Base-by-base conservation (phyloP, 2,113 vertebrate genomes). In the Setophaga coronata region DNA sequence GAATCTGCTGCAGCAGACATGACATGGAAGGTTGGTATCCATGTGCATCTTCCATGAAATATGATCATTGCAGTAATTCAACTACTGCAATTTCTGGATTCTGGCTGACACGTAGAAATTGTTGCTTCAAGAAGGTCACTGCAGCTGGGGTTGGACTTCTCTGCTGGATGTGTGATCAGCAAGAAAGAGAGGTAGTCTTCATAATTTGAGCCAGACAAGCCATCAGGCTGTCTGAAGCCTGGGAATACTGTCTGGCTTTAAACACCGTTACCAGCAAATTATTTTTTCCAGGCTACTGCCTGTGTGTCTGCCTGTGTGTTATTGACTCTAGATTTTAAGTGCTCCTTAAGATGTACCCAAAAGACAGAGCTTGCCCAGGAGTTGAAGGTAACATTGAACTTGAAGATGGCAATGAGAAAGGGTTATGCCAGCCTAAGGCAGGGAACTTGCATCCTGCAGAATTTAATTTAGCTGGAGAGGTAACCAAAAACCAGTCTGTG, bases 131-230 rank as follows among this genome's bases (percentile, higher is more conserved):
- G 78, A 93, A 90, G 25, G 20, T 36, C 86, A 18, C 25, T 89
- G n/a, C 1, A 47, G 24, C 0, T 5, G 24, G 7, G 1, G 1
- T 9, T 79, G 31, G 23, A 53, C 8, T 51, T 3, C 28, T 71
- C 36, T 79, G 36, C 36, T 61, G 82, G 12, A 29, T 38, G 29
- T 42, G 12, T 4, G 1, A 50, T 21, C 0, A 3, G 17, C 20
- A 15, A 72, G 23, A 79, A 2, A 86, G 45, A 82, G 74, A 28
- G 9, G 33, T 42, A 61, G 10, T 23, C 29, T 69, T 80, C 45
- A 53, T 33, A 88, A 80, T 78, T 43, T 56, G 38, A 54, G 43
- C 18, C 56, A 58, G 58, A 74, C 16, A 62, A 87, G 62, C 5
- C 64, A 60, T 34, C 0, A 1, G 60, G 29, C 17, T 64, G 4